Conservation (phyloP, 2,113 vertebrate species). For the Oenanthe melanoleuca region DNA sequence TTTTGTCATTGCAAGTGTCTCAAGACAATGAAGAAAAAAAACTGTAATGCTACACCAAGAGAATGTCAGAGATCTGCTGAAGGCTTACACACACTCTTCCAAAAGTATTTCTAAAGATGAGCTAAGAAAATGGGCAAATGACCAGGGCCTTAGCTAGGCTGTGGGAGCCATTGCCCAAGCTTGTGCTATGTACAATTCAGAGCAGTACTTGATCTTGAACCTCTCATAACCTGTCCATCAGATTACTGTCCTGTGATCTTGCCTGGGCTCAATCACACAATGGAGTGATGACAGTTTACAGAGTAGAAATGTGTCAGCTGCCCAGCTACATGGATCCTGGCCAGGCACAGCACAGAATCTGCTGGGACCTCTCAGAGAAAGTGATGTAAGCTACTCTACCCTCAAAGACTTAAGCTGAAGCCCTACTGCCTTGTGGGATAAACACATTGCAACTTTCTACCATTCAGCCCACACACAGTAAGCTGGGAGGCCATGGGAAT, state of each 20-base stretch:
- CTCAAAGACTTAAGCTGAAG: not conserved
- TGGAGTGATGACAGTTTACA: not conserved
- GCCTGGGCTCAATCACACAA: not conserved
- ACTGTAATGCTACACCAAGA: not conserved
- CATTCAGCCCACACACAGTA: not conserved
- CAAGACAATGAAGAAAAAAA: not conserved
- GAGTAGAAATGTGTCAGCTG: fast-evolving
- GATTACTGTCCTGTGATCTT: not conserved
- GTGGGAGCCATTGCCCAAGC: not conserved
- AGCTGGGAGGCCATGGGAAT: not conserved
- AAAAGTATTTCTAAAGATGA: not conserved
- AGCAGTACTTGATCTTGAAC: not conserved
- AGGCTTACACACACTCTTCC: not conserved
- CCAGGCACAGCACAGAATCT: not conserved
- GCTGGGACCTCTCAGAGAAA: not conserved
- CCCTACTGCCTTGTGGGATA: not conserved
- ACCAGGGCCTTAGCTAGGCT: not conserved
- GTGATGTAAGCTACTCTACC: not conserved
- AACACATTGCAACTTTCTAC: not conserved
- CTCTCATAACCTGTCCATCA: not conserved
- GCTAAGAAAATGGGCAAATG: not conserved
- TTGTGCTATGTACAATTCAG: not conserved
- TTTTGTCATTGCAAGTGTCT: not conserved
- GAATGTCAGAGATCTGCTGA: not conserved
- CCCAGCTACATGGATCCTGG: not conserved